These are phyloP conservation scores for Takifugu bimaculatus DNA, from an alignment of 2,113 vertebrate species.

Conservation along the genomic window DNA sequence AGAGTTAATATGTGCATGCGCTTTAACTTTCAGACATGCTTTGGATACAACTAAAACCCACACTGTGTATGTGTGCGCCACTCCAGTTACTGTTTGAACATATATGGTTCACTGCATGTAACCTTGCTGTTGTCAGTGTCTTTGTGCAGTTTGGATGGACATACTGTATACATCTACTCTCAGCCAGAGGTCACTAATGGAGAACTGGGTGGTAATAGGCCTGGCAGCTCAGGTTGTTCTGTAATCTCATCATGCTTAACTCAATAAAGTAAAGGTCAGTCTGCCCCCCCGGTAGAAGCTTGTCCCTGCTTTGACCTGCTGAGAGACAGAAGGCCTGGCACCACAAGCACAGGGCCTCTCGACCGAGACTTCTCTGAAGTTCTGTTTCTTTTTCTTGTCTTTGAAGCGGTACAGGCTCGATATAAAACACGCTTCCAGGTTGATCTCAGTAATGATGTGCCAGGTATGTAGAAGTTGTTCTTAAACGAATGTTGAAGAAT, in stretches of 20 bases:
- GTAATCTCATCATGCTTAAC: conserved; percentile 70
- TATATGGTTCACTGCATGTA: conserved; percentile 25
- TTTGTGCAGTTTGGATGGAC: conserved; percentile 26
- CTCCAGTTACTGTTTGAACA: not conserved
- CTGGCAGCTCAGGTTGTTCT: conserved; percentile 56
- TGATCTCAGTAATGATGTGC: too few species aligned
- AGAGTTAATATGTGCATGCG: not conserved
- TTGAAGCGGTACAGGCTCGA: conserved; percentile 4
- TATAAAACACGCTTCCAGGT: too few species aligned
- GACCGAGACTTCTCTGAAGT: conserved; percentile 1
- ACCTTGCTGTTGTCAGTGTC: conserved; percentile 17
- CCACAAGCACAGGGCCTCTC: conserved; percentile 23
- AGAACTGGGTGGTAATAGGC: conserved; percentile 65
- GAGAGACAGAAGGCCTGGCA: conserved; percentile 38
- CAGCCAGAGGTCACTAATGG: conserved; percentile 66
- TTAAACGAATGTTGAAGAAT: not conserved
- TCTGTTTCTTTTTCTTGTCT: not conserved
- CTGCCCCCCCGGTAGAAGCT: conserved; percentile 39
- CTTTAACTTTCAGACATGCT: not conserved
- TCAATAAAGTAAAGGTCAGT: conserved; percentile 71
- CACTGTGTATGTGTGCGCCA: not conserved
- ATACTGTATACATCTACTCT: conserved; percentile 45
- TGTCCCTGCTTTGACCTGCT: conserved; percentile 51
- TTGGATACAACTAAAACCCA: not conserved
- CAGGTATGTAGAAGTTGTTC: too few species aligned